These are phyloP conservation scores for Cataglyphis altisquamis DNA, from an alignment of 2,888 invertebrate species.

Conservation along the genomic window DNA sequence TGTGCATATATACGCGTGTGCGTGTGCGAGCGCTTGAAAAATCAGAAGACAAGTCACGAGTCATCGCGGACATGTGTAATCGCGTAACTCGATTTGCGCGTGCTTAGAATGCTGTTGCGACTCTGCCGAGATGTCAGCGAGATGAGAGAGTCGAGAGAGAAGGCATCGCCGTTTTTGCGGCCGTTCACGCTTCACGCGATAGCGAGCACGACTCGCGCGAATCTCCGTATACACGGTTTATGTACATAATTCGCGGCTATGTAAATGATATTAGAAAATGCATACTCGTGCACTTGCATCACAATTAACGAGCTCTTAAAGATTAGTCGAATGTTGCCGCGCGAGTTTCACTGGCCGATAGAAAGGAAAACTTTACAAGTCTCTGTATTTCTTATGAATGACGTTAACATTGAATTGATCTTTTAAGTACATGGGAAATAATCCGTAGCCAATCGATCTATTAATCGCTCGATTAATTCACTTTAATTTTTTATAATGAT, in stretches of 20 bases:
- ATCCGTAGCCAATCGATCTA: not conserved
- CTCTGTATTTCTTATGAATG: not conserved
- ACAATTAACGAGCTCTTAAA: slow-evolving; percentile 37
- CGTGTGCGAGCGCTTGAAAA: slow-evolving; percentile 43
- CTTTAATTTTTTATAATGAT: not conserved
- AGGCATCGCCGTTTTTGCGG: slow-evolving; percentile 25
- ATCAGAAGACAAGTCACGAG: slow-evolving; percentile 81
- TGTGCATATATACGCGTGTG: not conserved
- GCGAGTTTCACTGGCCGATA: slow-evolving; percentile 20
- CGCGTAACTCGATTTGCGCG: slow-evolving; percentile 77
- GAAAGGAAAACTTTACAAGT: slow-evolving; percentile 20
- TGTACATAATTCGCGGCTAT: slow-evolving; percentile 27
- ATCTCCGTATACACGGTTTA: not conserved
- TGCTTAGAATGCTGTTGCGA: slow-evolving; percentile 75
- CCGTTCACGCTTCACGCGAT: slow-evolving; percentile 42
- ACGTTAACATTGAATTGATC: slow-evolving; percentile 10
- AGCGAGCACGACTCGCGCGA: slow-evolving; percentile 36
- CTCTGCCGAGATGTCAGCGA: slow-evolving; percentile 17
- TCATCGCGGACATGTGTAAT: slow-evolving; percentile 75
- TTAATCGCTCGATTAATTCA: not conserved
- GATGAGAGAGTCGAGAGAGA: slow-evolving; percentile 5
- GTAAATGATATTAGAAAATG: slow-evolving; percentile 37
- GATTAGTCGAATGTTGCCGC: slow-evolving; percentile 28
- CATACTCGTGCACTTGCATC: slow-evolving; percentile 28
- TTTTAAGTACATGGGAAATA: not conserved